phyloP scores from a whole-genome alignment of 2,113 vertebrate species.

The Capreolus pygargus region DNA sequence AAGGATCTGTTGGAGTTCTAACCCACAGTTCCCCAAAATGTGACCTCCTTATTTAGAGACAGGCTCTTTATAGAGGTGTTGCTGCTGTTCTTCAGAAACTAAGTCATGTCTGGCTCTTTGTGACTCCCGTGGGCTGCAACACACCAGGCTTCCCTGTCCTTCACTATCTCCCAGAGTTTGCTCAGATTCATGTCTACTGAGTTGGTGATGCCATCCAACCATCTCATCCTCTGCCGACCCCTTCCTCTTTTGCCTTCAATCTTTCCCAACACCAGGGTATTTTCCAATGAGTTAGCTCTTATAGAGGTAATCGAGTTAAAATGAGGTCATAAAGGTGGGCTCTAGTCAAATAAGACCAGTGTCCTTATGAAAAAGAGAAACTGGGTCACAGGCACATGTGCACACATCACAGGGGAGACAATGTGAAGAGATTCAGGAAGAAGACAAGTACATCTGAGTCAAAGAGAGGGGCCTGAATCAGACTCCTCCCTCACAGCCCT shows the following conservation, averaged over 20 bases:
- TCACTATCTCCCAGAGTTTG: neutral
- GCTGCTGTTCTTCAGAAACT: neutral
- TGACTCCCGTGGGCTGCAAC: neutral
- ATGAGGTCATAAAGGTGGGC: neutral
- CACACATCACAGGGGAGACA: neutral
- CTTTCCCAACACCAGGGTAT: neutral
- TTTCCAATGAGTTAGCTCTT: neutral
- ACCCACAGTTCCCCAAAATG: neutral
- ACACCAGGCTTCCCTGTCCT: neutral
- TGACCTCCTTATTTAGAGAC: neutral
- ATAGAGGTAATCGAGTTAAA: neutral
- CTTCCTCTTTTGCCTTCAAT: neutral
- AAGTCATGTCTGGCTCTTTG: neutral
- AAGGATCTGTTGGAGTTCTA: neutral
- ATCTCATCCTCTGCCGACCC: neutral
- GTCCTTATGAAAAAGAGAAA: neutral
- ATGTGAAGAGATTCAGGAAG: neutral
- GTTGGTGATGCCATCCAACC: neutral
- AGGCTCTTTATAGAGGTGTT: neutral
- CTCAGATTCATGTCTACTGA: neutral
- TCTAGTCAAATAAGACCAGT: neutral
- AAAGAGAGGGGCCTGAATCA: neutral
- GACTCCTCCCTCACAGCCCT: neutral
- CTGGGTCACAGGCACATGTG: neutral
- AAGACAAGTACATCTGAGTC: neutral